Conservation (phyloP, 2,113 vertebrate species). For the Nothoprocta perdicaria region DNA sequence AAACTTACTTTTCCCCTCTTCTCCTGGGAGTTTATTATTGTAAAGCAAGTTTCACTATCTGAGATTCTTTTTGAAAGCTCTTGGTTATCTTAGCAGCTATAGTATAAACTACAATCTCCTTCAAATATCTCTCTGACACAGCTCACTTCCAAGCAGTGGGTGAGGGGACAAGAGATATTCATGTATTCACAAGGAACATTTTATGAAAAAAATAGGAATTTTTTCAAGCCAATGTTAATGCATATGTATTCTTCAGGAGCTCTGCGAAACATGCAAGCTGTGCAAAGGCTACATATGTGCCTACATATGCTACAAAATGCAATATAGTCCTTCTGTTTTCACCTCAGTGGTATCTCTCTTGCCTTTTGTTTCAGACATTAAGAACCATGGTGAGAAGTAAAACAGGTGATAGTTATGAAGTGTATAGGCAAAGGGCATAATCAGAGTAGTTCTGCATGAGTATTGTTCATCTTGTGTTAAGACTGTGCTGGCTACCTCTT, state of each 20-base stretch:
- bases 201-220: background rate
- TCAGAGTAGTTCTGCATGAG: conserved; percentile 17
- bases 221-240: background rate
- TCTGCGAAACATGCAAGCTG: background rate
- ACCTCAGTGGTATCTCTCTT: background rate
- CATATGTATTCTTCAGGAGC: background rate
- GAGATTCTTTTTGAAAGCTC: conserved; percentile 66
- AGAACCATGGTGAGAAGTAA: conserved; percentile 17
- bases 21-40: conserved; percentile 37
- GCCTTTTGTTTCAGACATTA: conserved; percentile 17
- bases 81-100: conserved; percentile 70
- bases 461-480: conserved; percentile 31
- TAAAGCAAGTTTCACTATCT: conserved; percentile 22
- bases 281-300: rapidly evolving
- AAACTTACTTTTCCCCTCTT: conserved; percentile 47
- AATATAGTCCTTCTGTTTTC: background rate
- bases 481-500: background rate
- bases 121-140: conserved; percentile 27
- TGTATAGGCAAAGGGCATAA: conserved; percentile 2
- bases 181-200: background rate
- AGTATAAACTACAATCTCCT: conserved; percentile 54
- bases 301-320: background rate
- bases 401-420: conserved; percentile 47
- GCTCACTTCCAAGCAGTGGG: background rate
- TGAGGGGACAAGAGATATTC: background rate